These are phyloP conservation scores for Argopecten irradians DNA, from an alignment of 1,140 invertebrate species.

Conservation along the genomic window DNA sequence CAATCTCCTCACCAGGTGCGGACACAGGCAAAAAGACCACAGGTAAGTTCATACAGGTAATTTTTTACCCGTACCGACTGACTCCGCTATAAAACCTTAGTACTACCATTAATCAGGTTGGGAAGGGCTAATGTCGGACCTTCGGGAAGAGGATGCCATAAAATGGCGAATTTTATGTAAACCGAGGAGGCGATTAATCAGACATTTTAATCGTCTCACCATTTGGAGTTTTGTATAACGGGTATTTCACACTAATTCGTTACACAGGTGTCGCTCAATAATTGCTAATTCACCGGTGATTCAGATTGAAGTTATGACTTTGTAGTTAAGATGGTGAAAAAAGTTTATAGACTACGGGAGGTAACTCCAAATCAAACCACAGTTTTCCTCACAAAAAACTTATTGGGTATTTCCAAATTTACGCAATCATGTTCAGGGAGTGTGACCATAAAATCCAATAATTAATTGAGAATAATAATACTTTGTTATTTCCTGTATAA, in stretches of 20 bases:
- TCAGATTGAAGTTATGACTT: not conserved
- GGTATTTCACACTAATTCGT: not conserved
- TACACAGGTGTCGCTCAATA: not conserved
- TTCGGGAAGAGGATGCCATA: not conserved
- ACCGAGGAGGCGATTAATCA: not conserved
- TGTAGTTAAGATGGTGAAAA: not conserved
- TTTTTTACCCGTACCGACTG: not conserved
- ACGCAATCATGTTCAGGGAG: too few relatives aligned
- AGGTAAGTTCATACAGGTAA: not conserved
- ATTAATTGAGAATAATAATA: too few relatives aligned
- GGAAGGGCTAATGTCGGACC: not conserved
- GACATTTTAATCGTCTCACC: not conserved
- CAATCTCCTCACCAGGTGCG: not conserved
- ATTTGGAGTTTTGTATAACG: not conserved
- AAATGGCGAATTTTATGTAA: conserved; percentile 7
- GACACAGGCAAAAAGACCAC: not conserved
- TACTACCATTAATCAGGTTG: not conserved
- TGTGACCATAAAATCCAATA: too few relatives aligned
- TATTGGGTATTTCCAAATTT: too few relatives aligned
- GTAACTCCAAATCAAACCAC: not conserved
- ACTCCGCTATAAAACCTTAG: not conserved
- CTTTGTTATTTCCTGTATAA: too few relatives aligned
- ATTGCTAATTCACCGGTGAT: not conserved
- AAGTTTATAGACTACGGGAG: not conserved
- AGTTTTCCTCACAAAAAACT: too few relatives aligned